Conservation (phyloP, 1,140 invertebrate species). For the Papilio aristodemus region DNA sequence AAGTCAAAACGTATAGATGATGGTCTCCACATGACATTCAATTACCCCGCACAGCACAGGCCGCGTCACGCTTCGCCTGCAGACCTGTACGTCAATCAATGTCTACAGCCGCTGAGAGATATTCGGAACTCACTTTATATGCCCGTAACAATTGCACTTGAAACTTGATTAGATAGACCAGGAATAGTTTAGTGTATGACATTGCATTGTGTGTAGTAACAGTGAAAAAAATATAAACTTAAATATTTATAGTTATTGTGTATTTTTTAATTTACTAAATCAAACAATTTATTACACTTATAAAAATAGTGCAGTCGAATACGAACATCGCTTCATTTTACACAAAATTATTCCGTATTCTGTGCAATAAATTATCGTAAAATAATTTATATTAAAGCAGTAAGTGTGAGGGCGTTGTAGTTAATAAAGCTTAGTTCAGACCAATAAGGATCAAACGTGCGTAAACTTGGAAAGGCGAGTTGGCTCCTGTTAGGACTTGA, state of each 20-base stretch:
- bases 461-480: background rate
- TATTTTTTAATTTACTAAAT: no score
- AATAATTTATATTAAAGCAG: no score
- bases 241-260: no score
- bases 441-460: background rate
- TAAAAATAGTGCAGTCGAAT: no score
- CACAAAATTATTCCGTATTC: no score
- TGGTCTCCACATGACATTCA: slow-evolving; percentile 4
- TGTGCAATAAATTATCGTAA: no score
- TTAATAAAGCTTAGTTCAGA: background rate
- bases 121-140: background rate
- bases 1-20: background rate
- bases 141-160: background rate
- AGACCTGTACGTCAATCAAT: background rate
- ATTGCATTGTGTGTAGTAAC: no score
- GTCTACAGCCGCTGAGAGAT: background rate
- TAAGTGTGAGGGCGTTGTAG: no score
- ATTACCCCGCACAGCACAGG: background rate
- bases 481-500: background rate
- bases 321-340: no score
- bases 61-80: background rate
- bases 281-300: no score
- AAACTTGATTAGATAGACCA: background rate
- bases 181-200: background rate
- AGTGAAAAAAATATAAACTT: no score